Percentiles rank a stretch among this genome's conserved stretches.
phyloP scores from a whole-genome alignment of 2,888 invertebrate species.

The Seira sanloemensis region DNA sequence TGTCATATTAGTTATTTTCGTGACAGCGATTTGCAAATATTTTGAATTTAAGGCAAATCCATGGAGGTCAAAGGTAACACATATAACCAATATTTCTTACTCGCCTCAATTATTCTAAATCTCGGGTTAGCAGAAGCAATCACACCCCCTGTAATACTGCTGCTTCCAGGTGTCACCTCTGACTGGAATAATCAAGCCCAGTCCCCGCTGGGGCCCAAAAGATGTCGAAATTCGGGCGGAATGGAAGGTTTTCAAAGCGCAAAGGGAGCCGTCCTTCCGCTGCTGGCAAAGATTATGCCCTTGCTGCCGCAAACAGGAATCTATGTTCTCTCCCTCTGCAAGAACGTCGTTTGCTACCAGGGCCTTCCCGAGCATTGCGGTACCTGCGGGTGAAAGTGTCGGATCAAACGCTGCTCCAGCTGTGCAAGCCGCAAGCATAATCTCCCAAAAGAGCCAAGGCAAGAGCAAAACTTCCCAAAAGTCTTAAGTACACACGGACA shows the following conservation, averaged over 20 bases:
- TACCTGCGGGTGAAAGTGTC: too few relatives aligned
- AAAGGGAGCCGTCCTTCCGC: slow-evolving; percentile 4
- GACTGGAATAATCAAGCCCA: slow-evolving; percentile 19
- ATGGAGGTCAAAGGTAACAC: slow-evolving; percentile 41
- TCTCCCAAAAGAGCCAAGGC: too few relatives aligned
- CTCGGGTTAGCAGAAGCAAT: not conserved
- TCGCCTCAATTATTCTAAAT: too few relatives aligned
- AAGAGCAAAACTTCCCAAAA: too few relatives aligned
- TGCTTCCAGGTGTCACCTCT: not conserved
- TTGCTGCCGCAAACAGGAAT: too few relatives aligned
- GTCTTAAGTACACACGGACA: too few relatives aligned
- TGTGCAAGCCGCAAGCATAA: too few relatives aligned
- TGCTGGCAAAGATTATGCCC: not conserved
- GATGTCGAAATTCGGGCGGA: slow-evolving; percentile 23
- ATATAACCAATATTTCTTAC: too few relatives aligned
- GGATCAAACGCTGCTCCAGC: too few relatives aligned
- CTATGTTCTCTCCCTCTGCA: too few relatives aligned
- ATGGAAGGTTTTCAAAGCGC: slow-evolving; percentile 36
- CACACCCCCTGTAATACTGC: not conserved
- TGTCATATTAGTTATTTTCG: slow-evolving; percentile 6
- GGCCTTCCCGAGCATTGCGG: too few relatives aligned
- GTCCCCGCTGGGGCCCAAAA: slow-evolving; percentile 46
- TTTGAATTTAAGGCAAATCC: slow-evolving; percentile 31
- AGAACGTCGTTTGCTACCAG: too few relatives aligned
- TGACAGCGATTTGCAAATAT: not conserved